Conservation (phyloP, 2,113 vertebrate species). For the Sander lucioperca region DNA sequence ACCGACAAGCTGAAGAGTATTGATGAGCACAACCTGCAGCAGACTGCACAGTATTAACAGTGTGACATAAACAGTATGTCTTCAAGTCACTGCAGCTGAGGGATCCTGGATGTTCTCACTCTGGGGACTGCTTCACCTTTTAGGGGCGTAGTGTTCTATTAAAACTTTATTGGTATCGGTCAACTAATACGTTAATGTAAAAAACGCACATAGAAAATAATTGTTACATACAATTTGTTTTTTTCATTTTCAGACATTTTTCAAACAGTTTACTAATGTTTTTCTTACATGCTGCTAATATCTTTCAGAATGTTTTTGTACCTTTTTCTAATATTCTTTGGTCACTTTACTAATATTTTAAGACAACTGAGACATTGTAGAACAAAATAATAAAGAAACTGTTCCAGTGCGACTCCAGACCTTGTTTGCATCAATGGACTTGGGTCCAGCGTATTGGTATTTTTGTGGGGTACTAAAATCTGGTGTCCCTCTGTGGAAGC, state of each 20-base stretch:
- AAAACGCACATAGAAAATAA: too few species aligned
- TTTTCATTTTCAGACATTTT: too few species aligned
- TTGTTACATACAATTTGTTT: background rate
- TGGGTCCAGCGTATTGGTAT: background rate
- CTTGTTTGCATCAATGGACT: background rate
- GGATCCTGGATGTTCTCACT: conserved; percentile 58
- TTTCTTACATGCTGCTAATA: background rate
- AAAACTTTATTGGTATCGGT: background rate
- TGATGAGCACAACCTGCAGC: conserved; percentile 22
- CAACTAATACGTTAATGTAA: background rate
- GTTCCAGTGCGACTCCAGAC: background rate
- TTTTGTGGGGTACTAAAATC: conserved; percentile 23
- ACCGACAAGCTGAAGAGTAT: conserved; percentile 46
- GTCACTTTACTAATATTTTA: background rate
- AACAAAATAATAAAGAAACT: background rate
- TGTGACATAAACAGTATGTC: conserved; percentile 57
- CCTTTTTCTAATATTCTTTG: background rate
- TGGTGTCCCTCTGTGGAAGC: conserved; percentile 30
- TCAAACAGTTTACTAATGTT: background rate
- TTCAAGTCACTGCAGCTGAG: conserved; percentile 29
- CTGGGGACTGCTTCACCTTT: conserved; percentile 49
- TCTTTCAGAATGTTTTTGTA: background rate
- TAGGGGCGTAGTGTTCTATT: conserved; percentile 32
- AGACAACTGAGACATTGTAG: background rate
- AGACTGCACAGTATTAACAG: conserved; percentile 33